These are phyloP conservation scores for Suricata suricatta DNA, from an alignment of 2,113 vertebrate species.

Conservation along the genomic window DNA sequence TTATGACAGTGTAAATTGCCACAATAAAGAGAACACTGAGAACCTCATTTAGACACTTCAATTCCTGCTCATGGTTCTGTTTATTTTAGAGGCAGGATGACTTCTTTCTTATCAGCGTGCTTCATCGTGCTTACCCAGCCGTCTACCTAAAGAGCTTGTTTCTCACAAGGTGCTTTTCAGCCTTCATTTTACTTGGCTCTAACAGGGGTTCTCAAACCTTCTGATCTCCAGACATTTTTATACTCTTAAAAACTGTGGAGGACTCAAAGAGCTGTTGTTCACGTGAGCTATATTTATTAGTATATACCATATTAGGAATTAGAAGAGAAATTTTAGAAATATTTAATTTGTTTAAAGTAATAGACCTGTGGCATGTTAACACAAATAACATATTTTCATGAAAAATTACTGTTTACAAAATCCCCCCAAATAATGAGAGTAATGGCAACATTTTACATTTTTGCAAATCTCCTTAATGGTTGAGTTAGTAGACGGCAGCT, in stretches of 20 bases:
- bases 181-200: neutral
- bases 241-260: neutral
- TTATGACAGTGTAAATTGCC: neutral
- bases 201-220: neutral
- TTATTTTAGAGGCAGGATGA: conserved; percentile 40
- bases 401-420: neutral
- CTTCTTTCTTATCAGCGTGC: neutral
- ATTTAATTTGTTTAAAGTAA: conserved; percentile 6
- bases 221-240: neutral
- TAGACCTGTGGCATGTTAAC: neutral
- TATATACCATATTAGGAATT: neutral
- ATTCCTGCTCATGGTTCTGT: neutral
- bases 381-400: neutral
- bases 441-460: neutral
- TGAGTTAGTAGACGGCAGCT: neutral
- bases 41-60: neutral
- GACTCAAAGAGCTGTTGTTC: neutral
- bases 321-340: neutral
- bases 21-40: neutral
- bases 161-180: neutral
- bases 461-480: neutral
- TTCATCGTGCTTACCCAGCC: neutral
- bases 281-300: neutral
- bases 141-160: neutral
- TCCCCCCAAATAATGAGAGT: neutral